Evolutionary conservation across 2,113 vertebrate species (phyloP), one percentile per base, ranked within the genome.

Genomic region (Anser cygnoides): DNA sequence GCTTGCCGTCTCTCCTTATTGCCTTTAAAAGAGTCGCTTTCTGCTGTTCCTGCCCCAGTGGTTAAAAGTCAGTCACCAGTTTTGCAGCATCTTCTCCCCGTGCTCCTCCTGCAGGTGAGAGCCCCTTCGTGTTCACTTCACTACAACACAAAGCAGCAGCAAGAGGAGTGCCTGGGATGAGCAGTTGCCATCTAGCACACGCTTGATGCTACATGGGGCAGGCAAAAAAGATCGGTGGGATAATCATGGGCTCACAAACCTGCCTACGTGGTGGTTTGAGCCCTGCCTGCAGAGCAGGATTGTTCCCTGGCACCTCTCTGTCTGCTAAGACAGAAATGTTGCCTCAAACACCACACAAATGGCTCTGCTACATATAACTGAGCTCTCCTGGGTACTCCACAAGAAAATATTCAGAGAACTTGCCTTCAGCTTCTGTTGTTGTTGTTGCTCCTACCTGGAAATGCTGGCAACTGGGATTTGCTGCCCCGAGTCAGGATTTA

Each of bases 351-450:
- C 59, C 22, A 16, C 50, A 75, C 76, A 90, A 86, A 81, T 50
- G 84, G 71, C 67, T 92, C 72, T 85, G 66, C 78, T 79, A 35
- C 85, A 33, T 93, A 54, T 33, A 88, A 65, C 72, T 0, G 1
- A 84, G 50, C n/a, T 92, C 92, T 90, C 83, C 44, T 4, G 79
- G 61, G 80, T 81, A 80, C 80, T 90, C 52, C 66, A 19, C n/a
- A 63, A 43, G 92, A 91, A 89, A 94, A 77, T 43, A 81, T 18
- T 92, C 65, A 67, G 75, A 81, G 76, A 68, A 50, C 55, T 84
- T 90, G 83, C 61, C 89, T 92, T 86, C 80, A 71, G 55, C n/a
- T 94, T 37, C 82, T 83, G 58, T 80, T 87, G 90, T 31, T 61
- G 62, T 55, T 74, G 49, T 70, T 92, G 66, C 46, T 86, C 25